Evolutionary conservation across 2,797 vertebrate genomes (phyloP).

Genomic region (Echeneis naucrates): DNA sequence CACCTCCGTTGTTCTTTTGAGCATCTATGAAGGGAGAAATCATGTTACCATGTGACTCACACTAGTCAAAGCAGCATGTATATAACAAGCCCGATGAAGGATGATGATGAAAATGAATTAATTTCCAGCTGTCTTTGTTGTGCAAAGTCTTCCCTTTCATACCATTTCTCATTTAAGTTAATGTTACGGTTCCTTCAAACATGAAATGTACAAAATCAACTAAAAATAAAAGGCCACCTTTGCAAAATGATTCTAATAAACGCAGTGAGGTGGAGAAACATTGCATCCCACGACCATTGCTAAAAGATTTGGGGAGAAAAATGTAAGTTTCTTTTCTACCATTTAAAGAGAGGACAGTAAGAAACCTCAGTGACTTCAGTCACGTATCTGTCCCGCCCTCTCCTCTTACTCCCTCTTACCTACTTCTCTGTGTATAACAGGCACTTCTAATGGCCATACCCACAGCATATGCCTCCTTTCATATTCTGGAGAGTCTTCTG

Average conservation of each 20-base stretch:
- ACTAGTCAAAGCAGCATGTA: constrained; percentile 27
- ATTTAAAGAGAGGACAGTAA: background rate
- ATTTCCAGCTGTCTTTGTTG: constrained; percentile 5
- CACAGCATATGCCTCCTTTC: constrained; percentile 85
- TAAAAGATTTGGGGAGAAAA: background rate
- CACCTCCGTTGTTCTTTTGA: constrained; percentile 70
- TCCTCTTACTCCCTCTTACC: constrained; percentile 65
- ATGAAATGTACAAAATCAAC: constrained; percentile 9
- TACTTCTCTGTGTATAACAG: constrained; percentile 73
- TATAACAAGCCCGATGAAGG: constrained; percentile 25
- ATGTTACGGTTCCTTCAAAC: constrained; percentile 1
- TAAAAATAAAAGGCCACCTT: background rate
- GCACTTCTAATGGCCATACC: constrained; percentile 78
- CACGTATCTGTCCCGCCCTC: constrained; percentile 40
- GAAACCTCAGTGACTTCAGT: constrained; percentile 21
- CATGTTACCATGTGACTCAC: constrained; percentile 36
- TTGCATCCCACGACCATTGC: background rate
- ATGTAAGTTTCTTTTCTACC: background rate
- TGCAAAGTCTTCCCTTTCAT: background rate
- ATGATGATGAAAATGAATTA: constrained; percentile 10
- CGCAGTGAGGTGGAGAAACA: background rate
- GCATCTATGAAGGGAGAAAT: constrained; percentile 57
- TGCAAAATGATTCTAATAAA: background rate
- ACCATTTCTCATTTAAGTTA: background rate
- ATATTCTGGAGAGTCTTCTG: constrained; percentile 82